These are phyloP conservation scores for Drosophila lacertosa DNA, from an alignment of 1,140 invertebrate genomes.

Conservation along the genomic window DNA sequence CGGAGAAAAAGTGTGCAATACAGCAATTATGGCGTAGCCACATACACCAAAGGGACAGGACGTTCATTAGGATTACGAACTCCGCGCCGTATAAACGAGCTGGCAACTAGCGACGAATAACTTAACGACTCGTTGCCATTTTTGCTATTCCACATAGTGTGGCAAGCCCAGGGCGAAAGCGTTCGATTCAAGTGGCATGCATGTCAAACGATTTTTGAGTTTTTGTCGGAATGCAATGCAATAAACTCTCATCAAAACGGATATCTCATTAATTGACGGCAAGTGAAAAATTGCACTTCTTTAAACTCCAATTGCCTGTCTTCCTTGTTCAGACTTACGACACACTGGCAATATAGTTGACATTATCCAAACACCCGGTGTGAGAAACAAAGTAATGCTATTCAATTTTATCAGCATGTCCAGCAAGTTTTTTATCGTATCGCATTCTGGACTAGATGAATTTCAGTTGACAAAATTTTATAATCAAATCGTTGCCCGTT, in stretches of 20 bases:
- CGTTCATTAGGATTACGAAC: slow-evolving; percentile 44
- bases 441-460: too few species aligned
- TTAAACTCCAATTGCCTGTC: too few species aligned
- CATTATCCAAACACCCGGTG: too few species aligned
- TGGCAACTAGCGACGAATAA: slow-evolving; percentile 5
- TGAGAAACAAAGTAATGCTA: too few species aligned
- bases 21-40: slow-evolving; percentile 41
- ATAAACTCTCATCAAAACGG: too few species aligned
- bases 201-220: slow-evolving; percentile 4
- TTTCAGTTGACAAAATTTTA: too few species aligned
- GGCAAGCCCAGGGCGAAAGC: background rate
- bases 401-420: too few species aligned
- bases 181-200: slow-evolving; percentile 3
- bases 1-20: slow-evolving; percentile 36
- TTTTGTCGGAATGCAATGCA: background rate
- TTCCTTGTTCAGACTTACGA: too few species aligned
- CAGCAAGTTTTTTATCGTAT: too few species aligned
- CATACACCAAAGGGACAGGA: slow-evolving; percentile 18
- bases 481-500: background rate
- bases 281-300: too few species aligned
- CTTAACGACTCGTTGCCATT: slow-evolving; percentile 20
- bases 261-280: too few species aligned
- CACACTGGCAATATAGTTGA: too few species aligned
- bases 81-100: slow-evolving; percentile 4
- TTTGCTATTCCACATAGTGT: background rate